These are phyloP conservation scores for Isoperla grammatica DNA, from an alignment of 2,888 invertebrate species.

Conservation along the genomic window DNA sequence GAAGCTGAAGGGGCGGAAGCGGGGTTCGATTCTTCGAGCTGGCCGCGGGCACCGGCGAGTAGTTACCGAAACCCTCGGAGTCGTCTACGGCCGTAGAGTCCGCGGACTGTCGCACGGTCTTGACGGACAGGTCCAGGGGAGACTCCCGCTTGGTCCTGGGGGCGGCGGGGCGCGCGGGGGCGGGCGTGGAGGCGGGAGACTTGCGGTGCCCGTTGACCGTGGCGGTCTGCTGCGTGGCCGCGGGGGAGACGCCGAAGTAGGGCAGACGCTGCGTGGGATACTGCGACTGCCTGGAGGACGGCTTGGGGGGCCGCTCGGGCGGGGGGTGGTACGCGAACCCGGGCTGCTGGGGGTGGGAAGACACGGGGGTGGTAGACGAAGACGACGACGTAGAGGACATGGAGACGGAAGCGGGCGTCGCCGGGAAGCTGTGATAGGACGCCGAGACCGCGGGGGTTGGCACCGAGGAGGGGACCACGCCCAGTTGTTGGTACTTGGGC, in stretches of 20 bases:
- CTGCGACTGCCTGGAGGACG: not conserved
- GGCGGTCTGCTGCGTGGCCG: not conserved
- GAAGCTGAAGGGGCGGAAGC: conserved; percentile 36
- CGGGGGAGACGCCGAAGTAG: not conserved
- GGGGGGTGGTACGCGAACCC: conserved; percentile 18
- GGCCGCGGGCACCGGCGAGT: conserved; percentile 30
- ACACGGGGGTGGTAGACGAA: conserved; percentile 13
- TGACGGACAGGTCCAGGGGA: conserved; percentile 81
- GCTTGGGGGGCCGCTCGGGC: conserved; percentile 7
- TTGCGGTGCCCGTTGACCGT: conserved; percentile 21
- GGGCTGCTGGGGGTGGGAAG: conserved; percentile 14
- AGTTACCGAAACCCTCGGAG: conserved; percentile 42
- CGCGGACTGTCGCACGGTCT: conserved; percentile 81
- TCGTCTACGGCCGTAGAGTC: conserved; percentile 77
- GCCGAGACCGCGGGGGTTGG: conserved; percentile 35
- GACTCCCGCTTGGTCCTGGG: conserved; percentile 60
- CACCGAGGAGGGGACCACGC: conserved; percentile 32
- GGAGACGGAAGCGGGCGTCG: conserved; percentile 11
- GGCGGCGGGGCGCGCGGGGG: conserved; percentile 7
- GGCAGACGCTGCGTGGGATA: conserved; percentile 10
- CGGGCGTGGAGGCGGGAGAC: conserved; percentile 14
- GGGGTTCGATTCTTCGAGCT: conserved; percentile 34
- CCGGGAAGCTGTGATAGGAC: conserved; percentile 11
- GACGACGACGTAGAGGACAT: conserved; percentile 10
- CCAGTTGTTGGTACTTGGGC: conserved; percentile 17